These are phyloP conservation scores for Australoheros facetus DNA, from an alignment of 2,797 vertebrate genomes.

Conservation along the genomic window DNA sequence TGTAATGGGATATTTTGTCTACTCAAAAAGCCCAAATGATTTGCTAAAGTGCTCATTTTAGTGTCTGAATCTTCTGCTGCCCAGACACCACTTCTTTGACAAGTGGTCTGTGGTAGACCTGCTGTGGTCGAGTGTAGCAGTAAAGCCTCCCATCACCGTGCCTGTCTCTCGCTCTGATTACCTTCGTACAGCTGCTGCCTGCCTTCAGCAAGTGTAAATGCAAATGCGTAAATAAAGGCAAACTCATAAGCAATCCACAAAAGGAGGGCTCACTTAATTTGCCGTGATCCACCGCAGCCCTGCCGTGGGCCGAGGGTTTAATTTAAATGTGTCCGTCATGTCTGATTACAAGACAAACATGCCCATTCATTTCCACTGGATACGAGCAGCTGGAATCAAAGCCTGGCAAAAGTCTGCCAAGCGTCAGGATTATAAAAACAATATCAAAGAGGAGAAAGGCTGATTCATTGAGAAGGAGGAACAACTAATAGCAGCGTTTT, in stretches of 20 bases:
- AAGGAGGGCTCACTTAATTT: constrained; percentile 78
- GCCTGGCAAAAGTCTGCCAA: constrained; percentile 25
- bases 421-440: constrained; percentile 30
- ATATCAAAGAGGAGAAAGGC: constrained; percentile 36
- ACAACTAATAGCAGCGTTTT: constrained; percentile 27
- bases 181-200: constrained; percentile 49
- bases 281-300: constrained; percentile 72
- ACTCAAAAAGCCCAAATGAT: not conserved
- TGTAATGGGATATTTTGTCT: not conserved
- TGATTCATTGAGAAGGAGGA: constrained; percentile 34
- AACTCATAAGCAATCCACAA: constrained; percentile 76
- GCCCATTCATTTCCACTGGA: constrained; percentile 35
- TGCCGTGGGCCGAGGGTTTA: constrained; percentile 72
- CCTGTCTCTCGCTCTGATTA: constrained; percentile 1
- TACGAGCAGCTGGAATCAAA: constrained; percentile 29
- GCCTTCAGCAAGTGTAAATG: constrained; percentile 61
- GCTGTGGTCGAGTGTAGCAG: constrained; percentile 6
- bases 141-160: constrained; percentile 14
- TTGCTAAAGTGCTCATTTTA: not conserved
- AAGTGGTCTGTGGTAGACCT: constrained; percentile 34
- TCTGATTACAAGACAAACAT: constrained; percentile 84
- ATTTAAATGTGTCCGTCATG: constrained; percentile 80
- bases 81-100: constrained; percentile 1
- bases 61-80: not conserved
- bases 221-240: constrained; percentile 75